Evolutionary conservation across 2,113 vertebrate species (phyloP), one percentile per base, ranked within the genome.

Genomic region (Ceyx cyanopectus): DNA sequence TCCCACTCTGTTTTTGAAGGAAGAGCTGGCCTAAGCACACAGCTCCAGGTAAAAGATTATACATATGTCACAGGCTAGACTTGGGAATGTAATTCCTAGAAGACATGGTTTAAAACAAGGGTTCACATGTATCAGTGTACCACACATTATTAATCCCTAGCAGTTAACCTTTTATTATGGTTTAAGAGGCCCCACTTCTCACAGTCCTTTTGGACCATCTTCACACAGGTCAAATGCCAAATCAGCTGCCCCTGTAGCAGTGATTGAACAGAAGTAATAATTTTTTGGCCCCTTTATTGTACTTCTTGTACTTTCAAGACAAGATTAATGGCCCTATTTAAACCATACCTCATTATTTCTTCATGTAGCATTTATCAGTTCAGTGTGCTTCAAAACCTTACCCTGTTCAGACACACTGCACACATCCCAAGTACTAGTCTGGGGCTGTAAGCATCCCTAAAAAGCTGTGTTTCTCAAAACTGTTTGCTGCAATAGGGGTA

Each of bases 151-250:
- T 32, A 74, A 40, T 56, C 43, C 43, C 29, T 21, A 74, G 6
- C 16, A 56, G 30, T 23, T 40, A 65, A 57, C 8, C 8, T 83
- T 77, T 69, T 30, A 14, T 21, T 84, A 78, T 2, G 19, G 15
- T 45, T 70, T 65, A 84, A 68, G 10, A 66, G 5, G 22, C 57
- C 29, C 20, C 22, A 26, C 19, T 70, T 26, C 18, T 69, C 53
- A 19, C 4, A 40, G 11, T 53, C 54, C n/a, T 61, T 68, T 2
- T 27, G 24, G 48, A 57, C 14, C 26, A 45, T 7, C 29, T 82
- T 81, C 19, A 81, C 1, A 1, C 4, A 15, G 1, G 2, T 18
- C 29, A 14, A 50, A 50, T 0, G 0, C 29, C 29, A 8, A 5
- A 70, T 45, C 21, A 57, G 18, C 45, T 82, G 50, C 41, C 32